A percentile compares a stretch with the other conserved stretches of the same genome.
Conservation (phyloP, 2,888 invertebrate species). For the Apamea anceps region DNA sequence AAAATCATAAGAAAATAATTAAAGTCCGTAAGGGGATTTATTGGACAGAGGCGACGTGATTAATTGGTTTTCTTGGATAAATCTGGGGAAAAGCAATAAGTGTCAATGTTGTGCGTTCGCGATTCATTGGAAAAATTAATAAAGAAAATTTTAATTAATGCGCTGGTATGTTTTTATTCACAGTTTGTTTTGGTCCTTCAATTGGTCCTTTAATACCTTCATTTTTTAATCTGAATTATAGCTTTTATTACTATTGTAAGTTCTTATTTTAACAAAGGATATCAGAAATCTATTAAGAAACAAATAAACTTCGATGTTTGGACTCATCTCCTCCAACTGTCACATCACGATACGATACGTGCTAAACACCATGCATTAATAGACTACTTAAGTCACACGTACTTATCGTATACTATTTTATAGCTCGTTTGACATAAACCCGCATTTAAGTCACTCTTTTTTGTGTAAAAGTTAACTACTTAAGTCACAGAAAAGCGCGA, state of each 20-base stretch:
- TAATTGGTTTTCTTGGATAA: constrained; percentile 88
- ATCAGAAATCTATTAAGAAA: background rate
- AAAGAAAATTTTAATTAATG: constrained; percentile 81
- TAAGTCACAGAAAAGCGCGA: background rate
- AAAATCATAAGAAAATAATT: constrained; percentile 91
- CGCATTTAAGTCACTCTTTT: no score
- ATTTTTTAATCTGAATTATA: background rate
- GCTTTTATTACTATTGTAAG: background rate
- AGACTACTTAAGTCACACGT: no score
- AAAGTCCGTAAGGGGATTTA: constrained; percentile 90
- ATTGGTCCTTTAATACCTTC: background rate
- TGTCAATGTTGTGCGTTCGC: constrained; percentile 87
- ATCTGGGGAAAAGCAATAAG: constrained; percentile 87
- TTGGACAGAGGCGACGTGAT: constrained; percentile 89
- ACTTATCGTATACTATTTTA: no score
- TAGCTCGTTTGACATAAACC: no score
- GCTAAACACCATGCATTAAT: no score
- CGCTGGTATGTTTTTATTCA: constrained; percentile 53
- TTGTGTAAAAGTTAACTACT: no score
- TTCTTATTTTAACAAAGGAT: background rate
- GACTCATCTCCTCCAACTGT: background rate
- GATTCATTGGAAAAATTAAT: constrained; percentile 84
- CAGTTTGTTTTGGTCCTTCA: constrained; percentile 25
- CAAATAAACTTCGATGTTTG: background rate
- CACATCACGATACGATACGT: no score